These are phyloP conservation scores for Ceryle rudis DNA, from an alignment of 2,797 vertebrate genomes.

Conservation along the genomic window DNA sequence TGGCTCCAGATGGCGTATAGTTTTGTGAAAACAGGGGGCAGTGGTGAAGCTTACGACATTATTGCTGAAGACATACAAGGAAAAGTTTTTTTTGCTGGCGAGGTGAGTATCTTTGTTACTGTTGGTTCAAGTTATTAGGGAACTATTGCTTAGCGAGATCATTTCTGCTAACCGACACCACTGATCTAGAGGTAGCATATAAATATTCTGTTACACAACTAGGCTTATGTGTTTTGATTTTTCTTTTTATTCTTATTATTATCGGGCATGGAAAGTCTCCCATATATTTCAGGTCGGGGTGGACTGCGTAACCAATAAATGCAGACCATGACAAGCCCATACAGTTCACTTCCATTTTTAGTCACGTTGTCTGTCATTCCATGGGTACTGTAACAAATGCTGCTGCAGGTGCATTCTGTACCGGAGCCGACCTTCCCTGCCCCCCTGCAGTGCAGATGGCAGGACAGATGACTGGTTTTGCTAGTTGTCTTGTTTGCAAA, in stretches of 20 bases:
- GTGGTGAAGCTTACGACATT: conserved; percentile 94
- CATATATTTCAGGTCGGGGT: background rate
- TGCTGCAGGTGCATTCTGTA: background rate
- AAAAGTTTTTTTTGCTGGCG: conserved; percentile 94
- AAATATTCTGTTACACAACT: background rate
- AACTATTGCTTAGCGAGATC: background rate
- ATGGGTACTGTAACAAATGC: background rate
- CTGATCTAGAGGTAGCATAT: background rate
- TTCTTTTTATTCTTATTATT: background rate
- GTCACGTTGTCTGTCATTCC: background rate
- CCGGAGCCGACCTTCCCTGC: background rate
- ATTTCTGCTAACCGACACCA: background rate
- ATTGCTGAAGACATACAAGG: conserved; percentile 95
- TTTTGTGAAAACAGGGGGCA: conserved; percentile 95
- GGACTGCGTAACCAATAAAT: background rate
- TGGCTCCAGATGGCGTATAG: conserved; percentile 99
- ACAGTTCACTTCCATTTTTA: background rate
- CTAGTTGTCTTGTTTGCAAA: background rate
- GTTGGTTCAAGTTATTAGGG: background rate
- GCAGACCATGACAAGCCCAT: background rate
- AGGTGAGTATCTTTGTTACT: conserved; percentile 80
- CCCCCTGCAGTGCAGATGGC: background rate
- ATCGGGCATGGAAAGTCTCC: background rate
- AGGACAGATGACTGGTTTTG: background rate
- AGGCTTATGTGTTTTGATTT: background rate